A percentile compares a stretch with the other conserved stretches of the same genome.
Evolutionary conservation across 1,140 invertebrate genomes (phyloP).

Genomic region (Lanistes nyassanus): DNA sequence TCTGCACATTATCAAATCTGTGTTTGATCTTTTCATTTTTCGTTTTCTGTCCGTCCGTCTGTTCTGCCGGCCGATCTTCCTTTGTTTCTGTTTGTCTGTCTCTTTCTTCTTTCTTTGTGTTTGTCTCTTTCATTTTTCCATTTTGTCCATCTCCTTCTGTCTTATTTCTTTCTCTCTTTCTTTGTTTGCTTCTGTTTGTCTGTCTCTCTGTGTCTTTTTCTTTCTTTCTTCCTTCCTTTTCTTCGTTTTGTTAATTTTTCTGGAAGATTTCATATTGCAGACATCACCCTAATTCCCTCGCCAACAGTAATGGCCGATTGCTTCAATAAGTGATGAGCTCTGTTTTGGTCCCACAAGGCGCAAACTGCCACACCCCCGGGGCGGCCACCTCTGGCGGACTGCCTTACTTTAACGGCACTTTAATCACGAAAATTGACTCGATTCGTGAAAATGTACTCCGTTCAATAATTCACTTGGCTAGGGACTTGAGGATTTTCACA

Average conservation of each 20-base stretch:
- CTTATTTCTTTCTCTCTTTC: background rate
- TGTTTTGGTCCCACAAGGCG: slow-evolving; percentile 15
- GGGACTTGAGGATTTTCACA: slow-evolving; percentile 2
- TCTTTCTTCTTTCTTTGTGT: background rate
- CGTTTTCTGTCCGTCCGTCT: no score
- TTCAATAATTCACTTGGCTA: slow-evolving; percentile 16
- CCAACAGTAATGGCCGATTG: slow-evolving; percentile 7
- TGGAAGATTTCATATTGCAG: slow-evolving; percentile 4
- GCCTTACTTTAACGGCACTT: slow-evolving; percentile 30
- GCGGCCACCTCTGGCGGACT: background rate
- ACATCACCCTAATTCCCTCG: slow-evolving; percentile 1
- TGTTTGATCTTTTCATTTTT: no score
- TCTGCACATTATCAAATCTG: no score
- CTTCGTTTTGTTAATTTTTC: slow-evolving; percentile 1
- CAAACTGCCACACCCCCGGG: slow-evolving; percentile 1
- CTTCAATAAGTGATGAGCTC: slow-evolving; percentile 20
- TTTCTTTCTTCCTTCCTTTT: background rate
- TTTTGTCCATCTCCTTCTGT: background rate
- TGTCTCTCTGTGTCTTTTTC: background rate
- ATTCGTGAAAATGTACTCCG: slow-evolving; percentile 15
- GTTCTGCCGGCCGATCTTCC: no score
- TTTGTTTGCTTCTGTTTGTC: background rate
- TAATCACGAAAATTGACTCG: slow-evolving; percentile 34
- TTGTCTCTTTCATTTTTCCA: background rate
- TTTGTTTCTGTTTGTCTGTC: background rate